These are phyloP conservation scores for Mustelus asterias DNA, from an alignment of 2,113 vertebrate genomes.

Conservation along the genomic window DNA sequence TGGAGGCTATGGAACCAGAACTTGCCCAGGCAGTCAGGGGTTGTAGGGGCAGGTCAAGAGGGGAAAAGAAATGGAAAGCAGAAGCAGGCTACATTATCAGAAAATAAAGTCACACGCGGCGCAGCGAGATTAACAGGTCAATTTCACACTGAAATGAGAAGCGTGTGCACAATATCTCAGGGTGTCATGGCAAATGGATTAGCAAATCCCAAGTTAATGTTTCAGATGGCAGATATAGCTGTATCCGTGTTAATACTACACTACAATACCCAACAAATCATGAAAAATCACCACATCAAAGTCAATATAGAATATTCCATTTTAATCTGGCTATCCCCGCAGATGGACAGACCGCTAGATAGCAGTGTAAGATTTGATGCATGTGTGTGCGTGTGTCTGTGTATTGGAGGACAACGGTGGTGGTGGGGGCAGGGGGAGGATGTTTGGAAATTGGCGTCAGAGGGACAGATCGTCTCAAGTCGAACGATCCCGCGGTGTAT, in stretches of 20 bases:
- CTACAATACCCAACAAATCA: neutral
- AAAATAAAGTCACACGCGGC: neutral
- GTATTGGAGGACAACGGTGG: neutral
- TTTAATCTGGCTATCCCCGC: neutral
- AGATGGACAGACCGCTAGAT: neutral
- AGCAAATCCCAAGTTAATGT: neutral
- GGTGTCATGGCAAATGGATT: neutral
- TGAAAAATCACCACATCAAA: neutral
- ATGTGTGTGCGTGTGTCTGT: neutral
- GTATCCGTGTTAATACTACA: neutral
- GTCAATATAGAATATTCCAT: neutral
- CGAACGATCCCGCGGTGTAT: neutral
- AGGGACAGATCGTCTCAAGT: neutral
- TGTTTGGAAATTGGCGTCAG: neutral
- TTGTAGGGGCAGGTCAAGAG: neutral
- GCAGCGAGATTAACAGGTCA: neutral
- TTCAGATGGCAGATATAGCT: neutral
- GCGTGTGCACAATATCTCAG: neutral
- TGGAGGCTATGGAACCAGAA: no score
- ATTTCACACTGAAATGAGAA: constrained; percentile 23
- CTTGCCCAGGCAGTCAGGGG: no score
- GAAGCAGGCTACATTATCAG: neutral
- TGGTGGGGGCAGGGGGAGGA: neutral
- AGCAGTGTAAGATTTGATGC: neutral
- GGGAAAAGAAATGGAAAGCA: neutral